phyloP scores from a whole-genome alignment of 1,140 invertebrate genomes.

The Bombus haemorrhoidalis region DNA sequence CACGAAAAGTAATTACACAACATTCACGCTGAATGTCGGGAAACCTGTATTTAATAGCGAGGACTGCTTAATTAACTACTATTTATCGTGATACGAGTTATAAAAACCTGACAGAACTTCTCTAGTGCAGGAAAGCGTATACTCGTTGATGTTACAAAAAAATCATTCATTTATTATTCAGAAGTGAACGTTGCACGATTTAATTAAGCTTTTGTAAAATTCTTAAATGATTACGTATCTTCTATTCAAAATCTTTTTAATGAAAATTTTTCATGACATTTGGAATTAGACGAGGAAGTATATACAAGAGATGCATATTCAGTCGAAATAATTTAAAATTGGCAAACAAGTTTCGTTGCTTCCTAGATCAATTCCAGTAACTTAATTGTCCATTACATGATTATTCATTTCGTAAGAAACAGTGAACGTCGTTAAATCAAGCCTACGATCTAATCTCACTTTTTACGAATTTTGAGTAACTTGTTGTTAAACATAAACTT shows the following conservation, averaged over 20 bases:
- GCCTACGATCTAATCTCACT: too few relatives aligned
- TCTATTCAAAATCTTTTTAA: neutral
- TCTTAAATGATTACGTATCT: neutral
- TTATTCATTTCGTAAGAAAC: neutral
- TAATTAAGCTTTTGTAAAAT: neutral
- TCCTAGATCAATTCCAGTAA: neutral
- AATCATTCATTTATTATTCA: neutral
- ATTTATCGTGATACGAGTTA: neutral
- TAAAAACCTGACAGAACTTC: neutral
- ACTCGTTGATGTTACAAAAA: too few relatives aligned
- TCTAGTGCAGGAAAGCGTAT: neutral
- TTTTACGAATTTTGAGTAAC: too few relatives aligned
- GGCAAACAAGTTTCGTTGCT: neutral
- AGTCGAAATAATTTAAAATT: too few relatives aligned
- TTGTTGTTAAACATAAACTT: too few relatives aligned
- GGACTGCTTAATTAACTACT: slow-evolving; percentile 20
- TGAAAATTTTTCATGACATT: neutral
- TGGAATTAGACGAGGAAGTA: neutral
- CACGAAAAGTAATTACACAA: neutral
- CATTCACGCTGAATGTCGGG: neutral
- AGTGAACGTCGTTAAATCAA: too few relatives aligned
- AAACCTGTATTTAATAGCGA: slow-evolving; percentile 17
- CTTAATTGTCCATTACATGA: neutral
- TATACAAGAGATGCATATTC: neutral
- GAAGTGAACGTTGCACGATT: neutral